Conservation (phyloP, 1,140 invertebrate genomes). For the Drosophila athabasca region DNA sequence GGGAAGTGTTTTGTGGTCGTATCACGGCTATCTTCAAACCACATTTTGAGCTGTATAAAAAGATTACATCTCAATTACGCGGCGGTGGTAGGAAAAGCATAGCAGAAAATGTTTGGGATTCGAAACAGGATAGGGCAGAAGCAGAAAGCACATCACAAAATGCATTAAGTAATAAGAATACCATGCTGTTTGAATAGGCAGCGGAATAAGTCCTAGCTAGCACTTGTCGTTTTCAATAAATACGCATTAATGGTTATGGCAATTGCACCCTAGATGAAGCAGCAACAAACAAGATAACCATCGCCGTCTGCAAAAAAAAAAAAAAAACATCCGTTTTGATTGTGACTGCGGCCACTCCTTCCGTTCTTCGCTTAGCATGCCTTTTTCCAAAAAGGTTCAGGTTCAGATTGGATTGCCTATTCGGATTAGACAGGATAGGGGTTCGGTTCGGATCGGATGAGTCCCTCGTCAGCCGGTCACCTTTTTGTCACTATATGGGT, state of each 20-base stretch:
- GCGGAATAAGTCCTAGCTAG: too few relatives aligned
- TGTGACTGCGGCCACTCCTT: too few relatives aligned
- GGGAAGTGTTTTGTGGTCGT: slow-evolving; percentile 26
- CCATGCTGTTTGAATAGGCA: slow-evolving; percentile 6
- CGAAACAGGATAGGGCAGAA: slow-evolving; percentile 9
- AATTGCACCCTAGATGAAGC: background rate
- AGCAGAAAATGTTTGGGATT: slow-evolving; percentile 11
- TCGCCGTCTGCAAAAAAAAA: background rate
- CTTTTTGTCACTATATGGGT: slow-evolving; percentile 23
- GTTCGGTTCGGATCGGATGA: slow-evolving; percentile 1
- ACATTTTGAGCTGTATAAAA: slow-evolving; percentile 21
- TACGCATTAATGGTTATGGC: slow-evolving; percentile 25
- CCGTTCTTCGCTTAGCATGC: too few relatives aligned
- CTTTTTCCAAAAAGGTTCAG: too few relatives aligned
- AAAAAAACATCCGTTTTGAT: too few relatives aligned
- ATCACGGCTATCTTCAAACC: slow-evolving; percentile 31
- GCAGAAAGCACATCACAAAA: background rate
- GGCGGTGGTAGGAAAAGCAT: background rate
- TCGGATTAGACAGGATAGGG: background rate
- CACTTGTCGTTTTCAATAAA: slow-evolving; percentile 59
- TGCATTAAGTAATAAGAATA: slow-evolving; percentile 33
- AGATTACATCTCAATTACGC: slow-evolving; percentile 48
- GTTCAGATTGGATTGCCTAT: background rate
- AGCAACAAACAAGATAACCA: slow-evolving; percentile 22
- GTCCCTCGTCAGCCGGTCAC: slow-evolving; percentile 1